These are phyloP conservation scores for Rhea americana DNA, from an alignment of 2,113 vertebrate species.

Conservation along the genomic window DNA sequence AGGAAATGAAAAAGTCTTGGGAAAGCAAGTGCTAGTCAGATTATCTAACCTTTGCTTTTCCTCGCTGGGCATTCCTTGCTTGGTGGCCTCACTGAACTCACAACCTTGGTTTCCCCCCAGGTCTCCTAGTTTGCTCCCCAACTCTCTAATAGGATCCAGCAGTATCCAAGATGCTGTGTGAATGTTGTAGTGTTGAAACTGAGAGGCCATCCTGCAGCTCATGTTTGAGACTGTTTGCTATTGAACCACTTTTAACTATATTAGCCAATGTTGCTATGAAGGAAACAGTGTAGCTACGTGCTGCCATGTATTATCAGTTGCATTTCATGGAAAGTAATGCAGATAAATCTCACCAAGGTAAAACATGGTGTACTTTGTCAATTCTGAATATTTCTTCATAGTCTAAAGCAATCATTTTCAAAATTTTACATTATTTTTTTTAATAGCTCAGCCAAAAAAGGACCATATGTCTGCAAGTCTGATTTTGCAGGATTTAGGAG, in stretches of 20 bases:
- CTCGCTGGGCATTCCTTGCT: not conserved
- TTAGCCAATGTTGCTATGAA: fast-evolving
- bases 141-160: not conserved
- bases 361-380: not conserved
- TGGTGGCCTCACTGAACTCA: not conserved
- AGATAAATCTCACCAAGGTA: not conserved
- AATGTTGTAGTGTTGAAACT: not conserved
- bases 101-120: not conserved
- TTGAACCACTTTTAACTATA: not conserved
- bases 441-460: not conserved
- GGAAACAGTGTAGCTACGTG: not conserved
- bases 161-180: not conserved
- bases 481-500: not conserved
- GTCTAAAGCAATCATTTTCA: not conserved
- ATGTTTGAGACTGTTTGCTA: not conserved
- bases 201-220: not conserved
- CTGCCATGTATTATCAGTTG: not conserved
- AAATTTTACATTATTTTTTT: not conserved
- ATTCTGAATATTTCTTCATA: not conserved
- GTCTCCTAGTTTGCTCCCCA: not conserved
- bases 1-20: not conserved
- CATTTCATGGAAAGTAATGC: not conserved
- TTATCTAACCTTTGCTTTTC: not conserved
- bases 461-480: not conserved
- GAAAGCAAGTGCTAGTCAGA: not conserved